Base-by-base conservation (phyloP, 1,140 invertebrate species). In the Octopus sinensis region DNA sequence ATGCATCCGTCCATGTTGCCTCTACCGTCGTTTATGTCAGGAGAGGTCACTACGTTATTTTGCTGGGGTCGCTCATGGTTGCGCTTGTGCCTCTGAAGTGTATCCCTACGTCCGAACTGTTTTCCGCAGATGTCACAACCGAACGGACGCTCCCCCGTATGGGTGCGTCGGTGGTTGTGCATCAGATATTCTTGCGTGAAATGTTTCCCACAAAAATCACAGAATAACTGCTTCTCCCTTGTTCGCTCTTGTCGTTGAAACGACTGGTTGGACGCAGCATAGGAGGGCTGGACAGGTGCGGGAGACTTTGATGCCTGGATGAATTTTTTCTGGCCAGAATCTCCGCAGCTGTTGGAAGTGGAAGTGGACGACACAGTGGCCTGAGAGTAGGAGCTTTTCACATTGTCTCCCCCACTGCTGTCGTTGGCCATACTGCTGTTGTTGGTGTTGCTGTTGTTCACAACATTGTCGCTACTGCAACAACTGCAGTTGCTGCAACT, bases 111-210 rank as follows among this genome's bases (percentile, higher is more conserved):
- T 51, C 54, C 83, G 56, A 84, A 85, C 13, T 75, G 54, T 54
- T 79, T 84, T 6, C 80, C 82, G 76, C 84, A 85, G 9, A 30
- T 6, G 7, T 62, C 51, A 54, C 79, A 80, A 7, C 6, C 23
- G 4, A 62, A 62, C 4, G 79, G 79, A 5, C 43, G 54, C 4
- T 80, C 79, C 12, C 79, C 53, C 10, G 79, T 80, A 43, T 80
- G 79, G 10, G 43, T 56, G 5, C 54, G 54, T 56, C 53, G 53
- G 53, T 79, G 78, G 54, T 80, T 82, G 10, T 83, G 85, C n/a
- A 88, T 76, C 10, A 81, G 77, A 51, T 83, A 82, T 17, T 76
- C 82, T 53, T 81, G 78, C 4, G 84, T 80, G 79, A 87, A 87
- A 9, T 77, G 73, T 43, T 84, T 84, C 6, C 82, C 80, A 81